phyloP scores from a whole-genome alignment of 2,888 invertebrate genomes.

The Macaria liturata region DNA sequence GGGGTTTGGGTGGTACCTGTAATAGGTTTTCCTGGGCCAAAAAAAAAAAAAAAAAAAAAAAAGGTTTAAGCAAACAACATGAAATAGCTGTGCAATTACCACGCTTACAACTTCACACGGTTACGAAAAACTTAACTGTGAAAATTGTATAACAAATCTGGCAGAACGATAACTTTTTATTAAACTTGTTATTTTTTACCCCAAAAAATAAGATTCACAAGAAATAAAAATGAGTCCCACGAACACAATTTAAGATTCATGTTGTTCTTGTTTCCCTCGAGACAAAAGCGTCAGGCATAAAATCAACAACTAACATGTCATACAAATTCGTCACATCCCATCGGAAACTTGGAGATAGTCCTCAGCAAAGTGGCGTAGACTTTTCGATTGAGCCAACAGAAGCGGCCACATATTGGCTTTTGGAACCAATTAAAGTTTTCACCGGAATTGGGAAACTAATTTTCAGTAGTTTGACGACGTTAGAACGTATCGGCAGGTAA shows the following conservation, averaged over 20 bases:
- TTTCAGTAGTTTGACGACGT: constrained; percentile 77
- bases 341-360: constrained; percentile 49
- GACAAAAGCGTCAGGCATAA: constrained; percentile 9
- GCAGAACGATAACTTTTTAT: no score
- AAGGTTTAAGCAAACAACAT: no score
- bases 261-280: constrained; percentile 5
- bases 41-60: no score
- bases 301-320: constrained; percentile 32
- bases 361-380: constrained; percentile 40
- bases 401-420: constrained; percentile 68
- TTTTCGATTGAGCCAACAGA: constrained; percentile 63
- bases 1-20: no score
- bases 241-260: constrained; percentile 8
- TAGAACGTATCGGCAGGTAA: constrained; percentile 60
- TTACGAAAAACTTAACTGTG: no score
- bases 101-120: no score
- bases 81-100: no score
- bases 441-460: constrained; percentile 77
- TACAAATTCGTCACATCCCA: constrained; percentile 43
- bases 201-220: no score
- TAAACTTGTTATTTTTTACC: no score
- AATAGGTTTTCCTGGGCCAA: no score
- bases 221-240: no score
- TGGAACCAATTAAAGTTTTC: constrained; percentile 81
- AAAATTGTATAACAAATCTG: no score